phyloP scores from a whole-genome alignment of 30 jellyfish, hydroid and myxozoan genomes.

The Catostylus mosaicus region DNA sequence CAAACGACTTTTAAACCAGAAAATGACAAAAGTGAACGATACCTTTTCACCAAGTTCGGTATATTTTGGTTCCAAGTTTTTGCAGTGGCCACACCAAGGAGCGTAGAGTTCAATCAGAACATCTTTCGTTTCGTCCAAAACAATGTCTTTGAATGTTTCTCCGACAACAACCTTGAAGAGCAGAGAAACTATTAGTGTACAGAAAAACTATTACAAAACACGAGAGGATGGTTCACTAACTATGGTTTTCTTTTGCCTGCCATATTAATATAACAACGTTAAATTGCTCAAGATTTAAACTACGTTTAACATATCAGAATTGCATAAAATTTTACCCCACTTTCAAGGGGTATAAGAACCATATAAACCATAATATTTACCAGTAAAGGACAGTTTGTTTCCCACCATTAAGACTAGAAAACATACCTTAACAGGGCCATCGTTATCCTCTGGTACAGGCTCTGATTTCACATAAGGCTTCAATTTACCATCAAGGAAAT shows the following conservation, averaged over 20 bases:
- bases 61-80: conserved; percentile 88
- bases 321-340: too few relatives aligned
- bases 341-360: too few relatives aligned
- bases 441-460: conserved; percentile 90
- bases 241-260: too few relatives aligned
- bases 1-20: too few relatives aligned
- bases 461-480: conserved; percentile 96
- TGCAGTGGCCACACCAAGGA: conserved; percentile 99
- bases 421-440: conserved; percentile 95
- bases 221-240: too few relatives aligned
- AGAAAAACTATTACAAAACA: background rate
- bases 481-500: conserved; percentile 69
- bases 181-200: too few relatives aligned
- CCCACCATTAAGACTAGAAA: background rate
- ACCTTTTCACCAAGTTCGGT: conserved; percentile 94
- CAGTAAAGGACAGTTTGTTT: too few relatives aligned
- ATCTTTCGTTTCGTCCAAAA: conserved; percentile 92
- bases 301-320: too few relatives aligned
- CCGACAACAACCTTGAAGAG: conserved; percentile 94
- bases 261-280: too few relatives aligned
- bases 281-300: too few relatives aligned
- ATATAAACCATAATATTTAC: too few relatives aligned
- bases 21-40: too few relatives aligned
- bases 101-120: conserved; percentile 95
- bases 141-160: conserved; percentile 89